Evolutionary conservation across 2,113 vertebrate genomes (phyloP).

Genomic region (Salvelinus sp.): DNA sequence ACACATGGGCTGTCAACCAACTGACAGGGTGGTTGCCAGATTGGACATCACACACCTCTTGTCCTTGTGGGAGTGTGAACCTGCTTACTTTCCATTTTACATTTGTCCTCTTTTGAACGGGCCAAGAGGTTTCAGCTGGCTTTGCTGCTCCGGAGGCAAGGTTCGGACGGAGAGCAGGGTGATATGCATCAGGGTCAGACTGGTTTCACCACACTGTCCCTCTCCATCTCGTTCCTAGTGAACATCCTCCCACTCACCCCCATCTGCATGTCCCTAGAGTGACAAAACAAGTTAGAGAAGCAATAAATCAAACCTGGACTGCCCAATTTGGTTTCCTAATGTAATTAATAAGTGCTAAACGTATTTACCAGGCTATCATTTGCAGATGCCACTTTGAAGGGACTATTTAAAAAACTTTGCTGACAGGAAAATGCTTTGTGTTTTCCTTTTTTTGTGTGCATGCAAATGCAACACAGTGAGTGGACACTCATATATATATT

Average conservation of each 20-base stretch:
- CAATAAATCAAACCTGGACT: slow-evolving; percentile 79
- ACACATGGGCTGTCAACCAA: not conserved
- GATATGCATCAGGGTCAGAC: slow-evolving; percentile 45
- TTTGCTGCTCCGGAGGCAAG: slow-evolving; percentile 21
- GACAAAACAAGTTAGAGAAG: slow-evolving; percentile 80
- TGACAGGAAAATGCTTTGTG: slow-evolving; percentile 32
- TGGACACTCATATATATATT: not conserved
- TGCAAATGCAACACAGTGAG: not conserved
- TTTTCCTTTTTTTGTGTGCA: not conserved
- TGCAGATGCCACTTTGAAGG: slow-evolving; percentile 71
- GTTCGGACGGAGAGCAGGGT: slow-evolving; percentile 23
- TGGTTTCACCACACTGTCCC: slow-evolving; percentile 56
- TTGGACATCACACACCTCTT: slow-evolving; percentile 14
- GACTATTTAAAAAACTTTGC: slow-evolving; percentile 63
- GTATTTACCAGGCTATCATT: slow-evolving; percentile 75
- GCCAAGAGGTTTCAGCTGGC: slow-evolving; percentile 28
- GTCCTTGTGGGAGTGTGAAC: not conserved
- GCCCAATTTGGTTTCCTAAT: slow-evolving; percentile 79
- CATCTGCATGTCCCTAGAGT: slow-evolving; percentile 74
- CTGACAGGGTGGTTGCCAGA: slow-evolving; percentile 5
- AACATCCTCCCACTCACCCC: slow-evolving; percentile 52
- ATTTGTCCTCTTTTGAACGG: slow-evolving; percentile 22
- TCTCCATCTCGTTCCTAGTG: slow-evolving; percentile 57
- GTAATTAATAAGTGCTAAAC: slow-evolving; percentile 81
- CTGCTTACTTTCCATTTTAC: not conserved